Conservation (phyloP, 2,113 vertebrate species). For the Cyprinodon brontotheroides region DNA sequence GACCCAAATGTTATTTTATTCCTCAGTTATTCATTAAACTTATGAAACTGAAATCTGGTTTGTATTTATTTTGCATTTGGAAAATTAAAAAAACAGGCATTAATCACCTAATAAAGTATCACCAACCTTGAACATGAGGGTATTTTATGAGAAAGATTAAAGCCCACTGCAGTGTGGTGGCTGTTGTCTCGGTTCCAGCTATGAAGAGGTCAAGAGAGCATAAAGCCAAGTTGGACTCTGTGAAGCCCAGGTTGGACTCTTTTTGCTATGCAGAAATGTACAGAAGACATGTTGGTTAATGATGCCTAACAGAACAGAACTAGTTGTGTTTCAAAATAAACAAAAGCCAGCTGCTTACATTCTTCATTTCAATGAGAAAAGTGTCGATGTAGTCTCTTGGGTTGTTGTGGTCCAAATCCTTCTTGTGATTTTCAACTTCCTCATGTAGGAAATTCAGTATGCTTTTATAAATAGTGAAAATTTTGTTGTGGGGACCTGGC, state of each 20-base stretch:
- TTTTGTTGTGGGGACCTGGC: conserved; percentile 80
- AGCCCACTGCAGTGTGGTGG: conserved; percentile 86
- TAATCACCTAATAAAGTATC: too few species aligned
- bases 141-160: conserved; percentile 84
- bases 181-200: conserved; percentile 88
- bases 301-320: background rate
- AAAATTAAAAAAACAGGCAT: too few species aligned
- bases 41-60: too few species aligned
- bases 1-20: too few species aligned
- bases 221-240: conserved; percentile 79
- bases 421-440: conserved; percentile 76
- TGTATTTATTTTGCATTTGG: too few species aligned
- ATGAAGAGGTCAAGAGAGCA: conserved; percentile 85
- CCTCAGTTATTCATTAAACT: too few species aligned
- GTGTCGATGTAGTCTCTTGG: conserved; percentile 82
- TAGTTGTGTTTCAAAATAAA: background rate
- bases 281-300: background rate
- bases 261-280: conserved; percentile 33
- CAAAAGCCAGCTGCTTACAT: conserved; percentile 58
- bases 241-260: conserved; percentile 61
- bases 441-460: conserved; percentile 58
- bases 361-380: conserved; percentile 82
- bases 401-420: conserved; percentile 72
- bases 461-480: conserved; percentile 47
- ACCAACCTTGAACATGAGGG: conserved; percentile 84